Conservation (phyloP, 2,113 vertebrate genomes). For the Pardalotus punctatus region DNA sequence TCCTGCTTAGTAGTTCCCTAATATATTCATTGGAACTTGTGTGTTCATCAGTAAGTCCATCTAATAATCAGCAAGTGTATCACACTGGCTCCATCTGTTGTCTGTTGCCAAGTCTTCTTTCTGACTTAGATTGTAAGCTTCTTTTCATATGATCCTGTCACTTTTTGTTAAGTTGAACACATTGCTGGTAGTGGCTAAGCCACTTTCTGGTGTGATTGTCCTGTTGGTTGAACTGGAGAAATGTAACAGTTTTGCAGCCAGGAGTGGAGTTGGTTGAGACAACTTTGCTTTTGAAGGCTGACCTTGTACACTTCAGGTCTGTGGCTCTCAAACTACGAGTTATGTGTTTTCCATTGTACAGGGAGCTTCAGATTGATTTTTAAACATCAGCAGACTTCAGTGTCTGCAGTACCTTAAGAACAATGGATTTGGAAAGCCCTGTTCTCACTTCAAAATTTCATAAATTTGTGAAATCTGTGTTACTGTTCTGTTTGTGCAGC, state of each 20-base stretch:
- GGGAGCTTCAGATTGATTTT: neutral
- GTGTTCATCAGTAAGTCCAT: neutral
- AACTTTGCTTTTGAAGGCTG: neutral
- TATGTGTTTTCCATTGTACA: neutral
- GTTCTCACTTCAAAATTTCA: neutral
- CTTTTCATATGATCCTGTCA: constrained; percentile 7
- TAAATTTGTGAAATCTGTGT: neutral
- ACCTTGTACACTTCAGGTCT: neutral
- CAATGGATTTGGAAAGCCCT: neutral
- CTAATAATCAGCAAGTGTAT: neutral
- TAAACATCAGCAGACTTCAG: neutral
- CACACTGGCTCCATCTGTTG: constrained; percentile 38
- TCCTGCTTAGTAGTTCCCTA: neutral
- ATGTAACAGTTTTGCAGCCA: neutral
- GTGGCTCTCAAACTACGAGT: neutral
- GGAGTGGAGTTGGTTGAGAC: neutral
- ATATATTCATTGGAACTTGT: neutral
- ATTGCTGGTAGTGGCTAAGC: neutral
- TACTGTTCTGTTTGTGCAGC: neutral
- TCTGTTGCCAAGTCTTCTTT: constrained; percentile 16
- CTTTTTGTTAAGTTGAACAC: constrained; percentile 15
- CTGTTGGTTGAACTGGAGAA: neutral
- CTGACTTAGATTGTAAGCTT: constrained; percentile 27
- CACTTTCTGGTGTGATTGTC: neutral
- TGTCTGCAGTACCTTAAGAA: no score